Base-by-base conservation (phyloP, 64 coral and sea anemone genomes). In the Montipora sp. region DNA sequence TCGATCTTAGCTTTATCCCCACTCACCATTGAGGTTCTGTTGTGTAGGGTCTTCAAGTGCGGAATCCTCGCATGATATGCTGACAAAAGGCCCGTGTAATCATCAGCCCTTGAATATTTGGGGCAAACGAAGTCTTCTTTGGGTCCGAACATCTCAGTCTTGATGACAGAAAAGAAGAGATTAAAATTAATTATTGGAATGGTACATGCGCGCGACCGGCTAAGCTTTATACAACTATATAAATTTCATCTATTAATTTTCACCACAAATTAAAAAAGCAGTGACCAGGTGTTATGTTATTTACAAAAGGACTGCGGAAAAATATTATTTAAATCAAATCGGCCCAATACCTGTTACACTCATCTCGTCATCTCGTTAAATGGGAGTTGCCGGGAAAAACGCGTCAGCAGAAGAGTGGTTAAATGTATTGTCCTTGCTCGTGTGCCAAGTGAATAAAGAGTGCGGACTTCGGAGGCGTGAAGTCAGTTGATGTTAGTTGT, bases 271-370 rank as follows among this genome's bases (percentile, higher is more conserved):
- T 85, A 85, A 85, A 85, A 85, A 49, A 16, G 20, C 20, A 63
- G 59, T 47, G 81, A 47, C 82, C 82, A 85, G 82, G 82, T 85
- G 82, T 85, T 65, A 19, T 27, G 47, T 85, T 85, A 85, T 85
- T 85, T 85, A 85, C 82, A 85, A 85, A 85, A 71, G 82, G 46
- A 85, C 82, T 57, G 3, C 53, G 68, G 60, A 85, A 45, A 85
- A 85, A 72, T 71, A 85, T 78, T 71, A 72, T 85, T 85, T 85
- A 48, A 71, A 85, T 85, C 82, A 71, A 85, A 85, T 85, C 82
- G 82, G 65, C 43, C 65, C 82, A 85, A 43, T 85, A 85, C 82
- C 82, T 85, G 82, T 85, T 85, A 85, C 82, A 68, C 59, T 85
- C 47, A 7, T 50, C 60, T 63, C 60, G 60, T 85, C 47, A 7